Evolutionary conservation across 2,113 vertebrate genomes (phyloP).

Genomic region (Colius striatus): DNA sequence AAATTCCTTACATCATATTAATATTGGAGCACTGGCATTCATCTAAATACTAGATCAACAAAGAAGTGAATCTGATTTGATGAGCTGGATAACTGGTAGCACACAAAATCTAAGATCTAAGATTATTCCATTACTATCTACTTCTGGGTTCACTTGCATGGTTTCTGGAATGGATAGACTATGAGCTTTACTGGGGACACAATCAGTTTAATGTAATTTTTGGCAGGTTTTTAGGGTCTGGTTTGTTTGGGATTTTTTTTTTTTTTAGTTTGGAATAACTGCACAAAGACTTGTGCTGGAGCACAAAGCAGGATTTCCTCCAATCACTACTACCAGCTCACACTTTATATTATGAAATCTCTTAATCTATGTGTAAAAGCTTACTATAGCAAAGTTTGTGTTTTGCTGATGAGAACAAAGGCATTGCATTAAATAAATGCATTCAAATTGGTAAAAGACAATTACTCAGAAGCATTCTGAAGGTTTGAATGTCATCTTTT

Average conservation of each 20-base stretch:
- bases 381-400: constrained; percentile 14
- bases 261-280: constrained; percentile 4
- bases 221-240: background rate
- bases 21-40: background rate
- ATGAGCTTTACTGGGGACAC: background rate
- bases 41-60: background rate
- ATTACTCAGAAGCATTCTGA: background rate
- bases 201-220: background rate
- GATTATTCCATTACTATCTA: background rate
- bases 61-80: background rate
- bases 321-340: background rate
- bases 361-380: background rate
- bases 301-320: background rate
- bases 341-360: background rate
- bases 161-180: background rate
- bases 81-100: background rate
- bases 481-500: background rate
- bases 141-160: background rate
- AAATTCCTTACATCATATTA: background rate
- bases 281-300: background rate
- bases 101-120: background rate
- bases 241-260: background rate
- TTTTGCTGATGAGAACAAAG: constrained; percentile 40
- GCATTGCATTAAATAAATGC: background rate
- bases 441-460: background rate